Percentiles rank a stretch among this genome's conserved stretches.
Conservation (phyloP, 2,797 vertebrate species). For the Yasuhikotakia modesta region DNA sequence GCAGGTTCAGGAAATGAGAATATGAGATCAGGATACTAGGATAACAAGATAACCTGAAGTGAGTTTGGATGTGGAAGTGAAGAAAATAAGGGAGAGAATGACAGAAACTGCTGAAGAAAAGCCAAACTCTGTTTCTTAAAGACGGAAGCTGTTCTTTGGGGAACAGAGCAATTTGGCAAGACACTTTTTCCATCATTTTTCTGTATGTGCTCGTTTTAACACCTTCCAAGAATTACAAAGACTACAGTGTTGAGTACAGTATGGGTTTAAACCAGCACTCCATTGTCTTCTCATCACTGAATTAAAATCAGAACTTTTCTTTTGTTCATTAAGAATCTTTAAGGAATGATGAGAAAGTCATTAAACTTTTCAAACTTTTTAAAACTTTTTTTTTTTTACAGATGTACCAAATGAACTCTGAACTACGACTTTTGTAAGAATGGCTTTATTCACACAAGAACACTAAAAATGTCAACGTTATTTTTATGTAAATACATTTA, state of each 20-base stretch:
- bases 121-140: background rate
- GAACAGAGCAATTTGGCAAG: constrained; percentile 3
- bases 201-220: background rate
- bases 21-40: constrained; percentile 12
- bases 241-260: background rate
- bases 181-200: background rate
- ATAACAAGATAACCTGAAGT: background rate
- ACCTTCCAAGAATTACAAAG: constrained; percentile 8
- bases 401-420: no score
- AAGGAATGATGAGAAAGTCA: background rate
- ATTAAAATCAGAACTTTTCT: constrained; percentile 1
- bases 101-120: background rate
- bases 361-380: background rate
- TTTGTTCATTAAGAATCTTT: background rate
- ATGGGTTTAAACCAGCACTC: background rate
- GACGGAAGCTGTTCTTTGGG: constrained; percentile 1
- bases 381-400: background rate
- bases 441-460: background rate
- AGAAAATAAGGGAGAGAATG: background rate
- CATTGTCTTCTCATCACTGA: background rate
- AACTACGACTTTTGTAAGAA: constrained; percentile 1
- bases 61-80: background rate
- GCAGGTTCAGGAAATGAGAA: constrained; percentile 12
- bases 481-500: constrained; percentile 36
- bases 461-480: constrained; percentile 9